Conservation (phyloP, 2,797 vertebrate genomes). For the Botia almorhae region DNA sequence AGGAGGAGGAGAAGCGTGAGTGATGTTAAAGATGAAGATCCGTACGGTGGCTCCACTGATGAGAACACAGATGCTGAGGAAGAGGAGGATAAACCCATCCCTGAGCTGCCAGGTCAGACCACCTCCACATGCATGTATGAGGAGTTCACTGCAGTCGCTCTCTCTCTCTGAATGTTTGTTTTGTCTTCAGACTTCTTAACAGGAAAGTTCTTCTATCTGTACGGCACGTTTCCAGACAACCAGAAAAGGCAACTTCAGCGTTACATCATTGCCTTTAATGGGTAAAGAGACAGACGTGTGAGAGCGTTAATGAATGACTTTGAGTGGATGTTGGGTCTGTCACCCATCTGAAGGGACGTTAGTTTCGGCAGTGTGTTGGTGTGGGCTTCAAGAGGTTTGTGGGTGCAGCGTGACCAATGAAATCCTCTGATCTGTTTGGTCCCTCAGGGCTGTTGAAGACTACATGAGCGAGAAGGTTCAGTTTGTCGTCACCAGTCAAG, state of each 20-base stretch:
- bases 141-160: background rate
- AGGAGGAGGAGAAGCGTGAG: conserved; percentile 40
- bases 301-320: background rate
- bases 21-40: conserved; percentile 75
- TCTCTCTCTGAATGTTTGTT: background rate
- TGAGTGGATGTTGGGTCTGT: background rate
- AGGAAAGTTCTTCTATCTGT: conserved; percentile 88
- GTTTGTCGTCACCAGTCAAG: conserved; percentile 89
- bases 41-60: conserved; percentile 86
- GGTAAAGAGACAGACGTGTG: conserved; percentile 71
- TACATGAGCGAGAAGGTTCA: conserved; percentile 91
- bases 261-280: conserved; percentile 89
- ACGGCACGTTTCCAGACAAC: conserved; percentile 85
- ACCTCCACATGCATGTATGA: background rate
- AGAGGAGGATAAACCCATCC: conserved; percentile 81
- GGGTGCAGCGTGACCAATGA: conserved; percentile 10
- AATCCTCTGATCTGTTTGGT: background rate
- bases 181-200: conserved; percentile 69
- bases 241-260: conserved; percentile 83
- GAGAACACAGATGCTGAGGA: conserved; percentile 89
- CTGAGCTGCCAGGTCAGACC: conserved; percentile 85
- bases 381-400: background rate
- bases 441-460: conserved; percentile 82
- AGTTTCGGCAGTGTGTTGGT: no score
- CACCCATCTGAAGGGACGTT: background rate